These are phyloP conservation scores for Parthenolecanium corni DNA, from an alignment of 2,888 invertebrate species.

Conservation along the genomic window DNA sequence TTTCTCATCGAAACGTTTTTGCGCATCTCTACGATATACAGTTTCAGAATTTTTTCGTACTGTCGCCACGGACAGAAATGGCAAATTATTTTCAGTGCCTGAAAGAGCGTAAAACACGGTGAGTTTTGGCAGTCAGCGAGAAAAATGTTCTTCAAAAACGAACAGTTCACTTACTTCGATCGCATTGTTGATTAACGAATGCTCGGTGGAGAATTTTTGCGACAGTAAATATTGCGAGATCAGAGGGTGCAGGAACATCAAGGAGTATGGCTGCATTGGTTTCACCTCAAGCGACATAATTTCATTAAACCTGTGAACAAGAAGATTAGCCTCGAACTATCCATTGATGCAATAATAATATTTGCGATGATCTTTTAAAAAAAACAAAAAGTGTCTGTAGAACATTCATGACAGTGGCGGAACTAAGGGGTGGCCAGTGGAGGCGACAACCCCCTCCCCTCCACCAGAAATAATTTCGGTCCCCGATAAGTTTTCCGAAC, in stretches of 20 bases:
- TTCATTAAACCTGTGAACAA: conserved; percentile 45
- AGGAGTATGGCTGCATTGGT: conserved; percentile 53
- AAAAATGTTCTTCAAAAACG: not conserved
- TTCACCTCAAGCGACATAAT: conserved; percentile 50
- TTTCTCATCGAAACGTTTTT: conserved; percentile 64
- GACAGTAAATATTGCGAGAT: conserved; percentile 67
- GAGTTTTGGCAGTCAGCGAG: no score
- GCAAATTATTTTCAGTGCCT: conserved; percentile 61
- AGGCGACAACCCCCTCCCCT: no score
- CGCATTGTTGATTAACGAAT: conserved; percentile 70
- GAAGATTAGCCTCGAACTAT: not conserved
- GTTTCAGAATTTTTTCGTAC: conserved; percentile 69
- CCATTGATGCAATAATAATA: no score
- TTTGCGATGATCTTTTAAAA: no score
- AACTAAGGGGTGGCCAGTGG: not conserved
- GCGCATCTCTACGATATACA: conserved; percentile 65
- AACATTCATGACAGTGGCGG: no score
- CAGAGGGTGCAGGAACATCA: conserved; percentile 77
- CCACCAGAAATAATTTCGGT: no score
- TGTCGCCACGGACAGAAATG: conserved; percentile 76
- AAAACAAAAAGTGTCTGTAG: no score
- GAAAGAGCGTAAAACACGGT: conserved; percentile 23
- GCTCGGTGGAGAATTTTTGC: conserved; percentile 62
- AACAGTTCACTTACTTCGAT: conserved; percentile 46
- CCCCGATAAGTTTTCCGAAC: no score